phyloP scores from a whole-genome alignment of 2,888 invertebrate species.

The Sarcophaga variegata region DNA sequence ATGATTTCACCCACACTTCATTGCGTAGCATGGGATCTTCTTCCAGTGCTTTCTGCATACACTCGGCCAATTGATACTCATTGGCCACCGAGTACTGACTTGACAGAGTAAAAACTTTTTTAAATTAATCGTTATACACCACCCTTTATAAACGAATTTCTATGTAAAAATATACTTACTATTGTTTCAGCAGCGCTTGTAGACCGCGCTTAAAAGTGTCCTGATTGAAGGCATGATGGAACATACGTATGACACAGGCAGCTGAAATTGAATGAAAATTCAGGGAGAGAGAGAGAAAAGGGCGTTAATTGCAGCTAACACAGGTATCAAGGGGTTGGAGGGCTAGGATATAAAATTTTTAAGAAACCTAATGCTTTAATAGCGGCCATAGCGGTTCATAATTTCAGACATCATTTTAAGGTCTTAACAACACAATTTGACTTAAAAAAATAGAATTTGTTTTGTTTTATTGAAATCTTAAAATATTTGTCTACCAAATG shows the following conservation, averaged over 20 bases:
- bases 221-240: slow-evolving; percentile 79
- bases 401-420: too few relatives aligned
- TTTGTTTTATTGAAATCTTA: too few relatives aligned
- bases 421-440: too few relatives aligned
- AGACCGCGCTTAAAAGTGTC: slow-evolving; percentile 77
- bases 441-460: too few relatives aligned
- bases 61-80: slow-evolving; percentile 77
- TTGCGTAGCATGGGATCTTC: slow-evolving; percentile 71
- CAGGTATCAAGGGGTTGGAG: too few relatives aligned
- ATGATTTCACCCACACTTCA: slow-evolving; percentile 73
- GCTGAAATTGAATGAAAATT: slow-evolving; percentile 63
- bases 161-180: slow-evolving; percentile 76
- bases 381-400: too few relatives aligned
- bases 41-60: slow-evolving; percentile 75
- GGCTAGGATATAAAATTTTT: too few relatives aligned
- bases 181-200: slow-evolving; percentile 75
- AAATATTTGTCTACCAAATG: too few relatives aligned
- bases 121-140: slow-evolving; percentile 77
- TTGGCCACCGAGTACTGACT: slow-evolving; percentile 79
- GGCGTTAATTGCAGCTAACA: too few relatives aligned
- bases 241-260: slow-evolving; percentile 79
- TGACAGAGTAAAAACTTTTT: slow-evolving; percentile 75
- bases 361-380: too few relatives aligned
- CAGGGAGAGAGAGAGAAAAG: neutral
- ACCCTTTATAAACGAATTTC: slow-evolving; percentile 65